phyloP scores from a whole-genome alignment of 1,140 invertebrate species.

The Drosophila melanica region DNA sequence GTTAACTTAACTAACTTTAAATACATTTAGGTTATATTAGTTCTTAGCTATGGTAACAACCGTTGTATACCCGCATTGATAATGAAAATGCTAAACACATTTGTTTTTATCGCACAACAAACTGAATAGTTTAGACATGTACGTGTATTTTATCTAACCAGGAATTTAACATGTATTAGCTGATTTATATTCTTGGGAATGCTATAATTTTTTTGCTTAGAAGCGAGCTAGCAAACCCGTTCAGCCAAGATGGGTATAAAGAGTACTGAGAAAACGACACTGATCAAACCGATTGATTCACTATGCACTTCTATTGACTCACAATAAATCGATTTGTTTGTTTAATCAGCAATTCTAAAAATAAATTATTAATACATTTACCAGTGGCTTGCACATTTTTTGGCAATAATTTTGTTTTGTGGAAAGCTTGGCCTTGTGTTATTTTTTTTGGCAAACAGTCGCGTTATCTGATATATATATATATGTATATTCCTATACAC shows the following conservation, averaged over 20 bases:
- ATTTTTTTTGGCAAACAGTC: background rate
- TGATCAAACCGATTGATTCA: conserved; percentile 21
- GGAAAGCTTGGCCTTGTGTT: background rate
- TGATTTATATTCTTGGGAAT: conserved; percentile 24
- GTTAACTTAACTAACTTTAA: too few relatives aligned
- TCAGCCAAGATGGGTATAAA: conserved; percentile 3
- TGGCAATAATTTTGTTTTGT: conserved; percentile 22
- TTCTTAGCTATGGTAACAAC: too few relatives aligned
- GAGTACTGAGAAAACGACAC: background rate
- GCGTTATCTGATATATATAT: conserved; percentile 3
- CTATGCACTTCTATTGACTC: conserved; percentile 54
- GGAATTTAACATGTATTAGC: conserved; percentile 19
- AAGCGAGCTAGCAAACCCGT: conserved; percentile 15
- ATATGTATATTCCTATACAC: background rate
- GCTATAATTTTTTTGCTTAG: conserved; percentile 8
- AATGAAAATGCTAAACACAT: conserved; percentile 42
- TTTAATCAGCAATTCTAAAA: conserved; percentile 75
- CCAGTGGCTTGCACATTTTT: conserved; percentile 9
- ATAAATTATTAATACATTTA: conserved; percentile 70
- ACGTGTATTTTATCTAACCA: conserved; percentile 44
- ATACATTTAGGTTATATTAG: too few relatives aligned
- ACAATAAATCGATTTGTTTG: conserved; percentile 33
- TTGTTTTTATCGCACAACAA: conserved; percentile 24
- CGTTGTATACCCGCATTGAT: conserved; percentile 8
- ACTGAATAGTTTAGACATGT: background rate